Conservation (phyloP, 2,113 vertebrate species). For the Tragelaphus buxtoni region DNA sequence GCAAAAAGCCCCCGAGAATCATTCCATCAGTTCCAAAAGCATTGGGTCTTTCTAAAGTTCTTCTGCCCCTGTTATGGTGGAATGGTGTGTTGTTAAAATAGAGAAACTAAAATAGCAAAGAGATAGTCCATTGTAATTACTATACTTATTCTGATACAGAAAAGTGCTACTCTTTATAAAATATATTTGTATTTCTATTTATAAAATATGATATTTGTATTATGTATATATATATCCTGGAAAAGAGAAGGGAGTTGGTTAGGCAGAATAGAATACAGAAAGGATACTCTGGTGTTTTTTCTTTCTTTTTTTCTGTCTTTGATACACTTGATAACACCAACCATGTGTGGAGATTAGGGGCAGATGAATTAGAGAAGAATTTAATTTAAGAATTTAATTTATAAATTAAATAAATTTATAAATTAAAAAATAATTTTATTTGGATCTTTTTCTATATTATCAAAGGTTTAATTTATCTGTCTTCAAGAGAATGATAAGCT, state of each 20-base stretch:
- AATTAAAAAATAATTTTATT: not conserved
- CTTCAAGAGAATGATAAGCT: not conserved
- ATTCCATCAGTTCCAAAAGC: not conserved
- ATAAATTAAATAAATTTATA: not conserved
- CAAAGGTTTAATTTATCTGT: not conserved
- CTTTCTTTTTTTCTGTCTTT: not conserved
- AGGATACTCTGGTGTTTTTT: not conserved
- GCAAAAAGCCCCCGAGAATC: not conserved
- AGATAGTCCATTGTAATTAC: not conserved
- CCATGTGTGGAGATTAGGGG: not conserved
- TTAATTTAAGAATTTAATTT: too few species aligned
- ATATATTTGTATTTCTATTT: not conserved
- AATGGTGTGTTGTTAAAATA: slow-evolving; percentile 10
- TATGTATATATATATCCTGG: not conserved
- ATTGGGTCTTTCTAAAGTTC: not conserved
- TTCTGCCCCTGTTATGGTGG: not conserved
- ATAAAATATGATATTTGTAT: not conserved
- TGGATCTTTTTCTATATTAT: not conserved
- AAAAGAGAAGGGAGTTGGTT: not conserved
- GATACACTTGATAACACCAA: not conserved
- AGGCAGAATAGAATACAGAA: not conserved
- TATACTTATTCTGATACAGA: not conserved
- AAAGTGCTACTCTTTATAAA: not conserved
- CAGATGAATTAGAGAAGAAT: not conserved
- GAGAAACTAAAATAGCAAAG: not conserved